Evolutionary conservation across 2,888 invertebrate genomes (phyloP), one percentile per base, ranked within the genome.

Genomic region (Drosophila nr. perissopoda): DNA sequence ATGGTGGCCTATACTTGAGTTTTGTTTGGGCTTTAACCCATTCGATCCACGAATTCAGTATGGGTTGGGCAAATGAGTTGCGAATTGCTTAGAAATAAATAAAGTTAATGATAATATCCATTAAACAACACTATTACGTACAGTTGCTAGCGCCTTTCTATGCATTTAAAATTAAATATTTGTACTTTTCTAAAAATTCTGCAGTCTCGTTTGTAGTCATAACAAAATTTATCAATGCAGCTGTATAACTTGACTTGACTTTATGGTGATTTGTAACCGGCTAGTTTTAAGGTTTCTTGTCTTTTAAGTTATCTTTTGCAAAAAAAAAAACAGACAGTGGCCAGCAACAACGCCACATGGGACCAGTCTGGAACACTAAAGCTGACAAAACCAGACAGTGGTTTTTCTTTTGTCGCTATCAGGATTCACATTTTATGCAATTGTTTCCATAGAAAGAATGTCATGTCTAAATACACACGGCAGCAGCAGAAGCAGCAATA

Each of bases 341-440:
- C 69, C 68, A 51, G 36, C 74, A 79, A 18, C 34, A 54, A 75
- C 78, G 53, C 67, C 76, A 66, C 80, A 79, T 75, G 77, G 76
- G 75, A 79, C 79, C 53, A 33, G 57, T 67, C 67, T 70, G 61
- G 73, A 72, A 49, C 58, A 61, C 52, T 29, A 31, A 42, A 66
- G 38, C 71, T 65, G 65, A 54, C 65, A 49, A 49, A 31, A 36
- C 42, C 48, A 46, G 48, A 29, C 64, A 72, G 69, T 77, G 66
- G 68, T 67, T 66, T 16, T 18, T 54, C 25, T 79, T 74, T 82
- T 82, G 80, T 89, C 70, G 88, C 88, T 86, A 89, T 89, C 90
- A 83, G 88, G 79, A 89, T 86, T 86, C 86, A 81, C 90, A 89
- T 89, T 89, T 88, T 89, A 89, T 82, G 82, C 80, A 82, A 80